Conservation (phyloP, 1,140 invertebrate species). For the Drosophila gunungcola region DNA sequence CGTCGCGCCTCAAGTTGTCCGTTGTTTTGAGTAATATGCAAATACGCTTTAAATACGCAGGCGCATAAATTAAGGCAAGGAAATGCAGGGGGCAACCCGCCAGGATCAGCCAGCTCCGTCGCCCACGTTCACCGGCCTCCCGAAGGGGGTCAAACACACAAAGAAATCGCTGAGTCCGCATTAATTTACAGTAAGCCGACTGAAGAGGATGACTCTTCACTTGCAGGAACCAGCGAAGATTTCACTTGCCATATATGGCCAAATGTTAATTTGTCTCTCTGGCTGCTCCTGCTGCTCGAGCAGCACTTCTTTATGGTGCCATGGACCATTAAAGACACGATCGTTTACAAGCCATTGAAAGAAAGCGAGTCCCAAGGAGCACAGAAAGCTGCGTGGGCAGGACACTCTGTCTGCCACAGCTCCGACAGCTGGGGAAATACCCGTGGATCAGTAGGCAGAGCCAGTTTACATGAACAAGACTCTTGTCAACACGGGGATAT, state of each 20-base stretch:
- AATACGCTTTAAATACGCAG: constrained; percentile 72
- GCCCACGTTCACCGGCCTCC: constrained; percentile 40
- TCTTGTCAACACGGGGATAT: neutral
- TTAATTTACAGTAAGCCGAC: constrained; percentile 76
- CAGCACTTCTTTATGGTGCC: constrained; percentile 35
- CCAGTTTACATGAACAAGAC: constrained; percentile 11
- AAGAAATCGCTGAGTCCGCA: constrained; percentile 65
- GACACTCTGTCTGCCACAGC: constrained; percentile 23
- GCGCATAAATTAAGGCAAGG: constrained; percentile 76
- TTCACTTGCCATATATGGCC: constrained; percentile 71
- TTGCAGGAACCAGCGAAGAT: constrained; percentile 49
- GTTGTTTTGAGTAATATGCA: constrained; percentile 81
- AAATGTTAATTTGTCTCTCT: constrained; percentile 59
- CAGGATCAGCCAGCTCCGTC: constrained; percentile 47
- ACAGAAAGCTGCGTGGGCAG: constrained; percentile 50
- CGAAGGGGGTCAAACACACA: constrained; percentile 60
- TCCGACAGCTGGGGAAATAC: constrained; percentile 24
- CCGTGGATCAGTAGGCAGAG: constrained; percentile 25
- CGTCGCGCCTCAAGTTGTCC: constrained; percentile 58
- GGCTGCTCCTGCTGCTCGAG: constrained; percentile 43
- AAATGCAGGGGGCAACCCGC: constrained; percentile 52
- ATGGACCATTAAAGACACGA: constrained; percentile 49
- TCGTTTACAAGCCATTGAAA: constrained; percentile 69
- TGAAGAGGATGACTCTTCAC: constrained; percentile 57
- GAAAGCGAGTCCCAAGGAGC: constrained; percentile 61